phyloP scores from a whole-genome alignment of 2,113 vertebrate species.

The Dicentrarchus labrax region DNA sequence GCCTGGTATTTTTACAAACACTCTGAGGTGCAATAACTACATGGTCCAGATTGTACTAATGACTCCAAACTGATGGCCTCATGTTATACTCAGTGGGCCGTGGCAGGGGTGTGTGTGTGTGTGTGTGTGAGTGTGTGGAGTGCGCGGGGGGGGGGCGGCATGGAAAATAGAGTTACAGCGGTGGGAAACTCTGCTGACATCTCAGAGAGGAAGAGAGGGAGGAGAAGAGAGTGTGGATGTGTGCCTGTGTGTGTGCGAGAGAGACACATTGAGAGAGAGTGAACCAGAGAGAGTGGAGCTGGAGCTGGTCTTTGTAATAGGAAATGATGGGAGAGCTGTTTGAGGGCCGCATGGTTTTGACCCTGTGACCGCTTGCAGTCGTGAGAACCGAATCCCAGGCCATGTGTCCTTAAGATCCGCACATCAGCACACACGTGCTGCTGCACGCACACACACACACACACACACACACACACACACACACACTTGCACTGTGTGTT shows the following conservation, averaged over 20 bases:
- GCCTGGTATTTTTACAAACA: slow-evolving; percentile 57
- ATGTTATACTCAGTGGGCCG: slow-evolving; percentile 51
- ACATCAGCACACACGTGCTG: slow-evolving; percentile 3
- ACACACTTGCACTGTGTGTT: not conserved
- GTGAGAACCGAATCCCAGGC: slow-evolving; percentile 73
- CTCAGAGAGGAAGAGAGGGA: slow-evolving; percentile 36
- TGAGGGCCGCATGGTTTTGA: slow-evolving; percentile 55
- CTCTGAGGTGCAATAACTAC: slow-evolving; percentile 70
- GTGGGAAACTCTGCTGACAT: slow-evolving; percentile 65
- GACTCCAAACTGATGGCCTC: slow-evolving; percentile 60
- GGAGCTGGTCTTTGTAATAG: slow-evolving; percentile 51
- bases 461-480: slow-evolving; percentile 28
- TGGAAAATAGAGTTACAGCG: slow-evolving; percentile 54
- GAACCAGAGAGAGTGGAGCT: slow-evolving; percentile 9
- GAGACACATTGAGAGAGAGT: not conserved
- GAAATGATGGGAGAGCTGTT: slow-evolving; percentile 67
- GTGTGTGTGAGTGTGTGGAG: no score
- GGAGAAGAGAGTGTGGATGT: not conserved
- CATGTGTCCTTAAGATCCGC: slow-evolving; percentile 58
- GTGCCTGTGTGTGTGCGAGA: slow-evolving; percentile 1
- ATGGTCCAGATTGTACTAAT: slow-evolving; percentile 62
- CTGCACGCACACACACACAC: slow-evolving; percentile 43
- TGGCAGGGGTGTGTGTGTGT: not conserved
- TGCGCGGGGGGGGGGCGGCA: not conserved
- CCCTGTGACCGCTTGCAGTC: slow-evolving; percentile 65